These are phyloP conservation scores for Neosilurus hyrtlii DNA, from an alignment of 2,797 vertebrate genomes.

Conservation along the genomic window DNA sequence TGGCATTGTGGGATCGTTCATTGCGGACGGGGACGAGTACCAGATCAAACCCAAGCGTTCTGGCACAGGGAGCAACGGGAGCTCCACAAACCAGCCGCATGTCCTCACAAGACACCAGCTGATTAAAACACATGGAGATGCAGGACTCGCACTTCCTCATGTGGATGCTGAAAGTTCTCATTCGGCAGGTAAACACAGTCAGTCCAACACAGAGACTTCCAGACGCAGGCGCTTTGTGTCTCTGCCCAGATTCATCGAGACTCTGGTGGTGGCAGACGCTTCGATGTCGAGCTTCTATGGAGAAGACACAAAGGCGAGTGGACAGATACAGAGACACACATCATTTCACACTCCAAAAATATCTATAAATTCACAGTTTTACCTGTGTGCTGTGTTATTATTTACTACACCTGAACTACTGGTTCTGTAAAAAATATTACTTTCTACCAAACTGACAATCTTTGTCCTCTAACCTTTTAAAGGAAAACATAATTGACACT, in stretches of 20 bases:
- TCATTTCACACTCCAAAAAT: background rate
- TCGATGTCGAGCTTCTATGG: constrained; percentile 88
- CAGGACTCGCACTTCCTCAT: background rate
- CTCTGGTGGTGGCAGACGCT: constrained; percentile 86
- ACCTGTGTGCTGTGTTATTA: too few species aligned
- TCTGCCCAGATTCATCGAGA: constrained; percentile 89
- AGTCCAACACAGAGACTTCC: background rate
- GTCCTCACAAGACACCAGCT: constrained; percentile 72
- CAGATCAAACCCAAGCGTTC: constrained; percentile 77
- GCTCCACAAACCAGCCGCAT: constrained; percentile 71
- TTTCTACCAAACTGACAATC: background rate
- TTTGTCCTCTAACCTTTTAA: too few species aligned
- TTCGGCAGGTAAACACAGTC: constrained; percentile 60
- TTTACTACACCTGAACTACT: too few species aligned
- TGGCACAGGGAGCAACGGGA: constrained; percentile 30
- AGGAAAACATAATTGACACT: background rate
- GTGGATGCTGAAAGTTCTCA: background rate
- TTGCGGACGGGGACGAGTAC: constrained; percentile 79
- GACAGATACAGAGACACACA: background rate
- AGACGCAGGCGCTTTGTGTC: constrained; percentile 77
- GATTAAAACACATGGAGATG: constrained; percentile 11
- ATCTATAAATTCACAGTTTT: too few species aligned
- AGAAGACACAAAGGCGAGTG: constrained; percentile 82
- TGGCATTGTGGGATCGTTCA: constrained; percentile 84
- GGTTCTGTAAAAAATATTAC: background rate